These are phyloP conservation scores for Monarcha castaneiventris DNA, from an alignment of 2,113 vertebrate species.

Conservation along the genomic window DNA sequence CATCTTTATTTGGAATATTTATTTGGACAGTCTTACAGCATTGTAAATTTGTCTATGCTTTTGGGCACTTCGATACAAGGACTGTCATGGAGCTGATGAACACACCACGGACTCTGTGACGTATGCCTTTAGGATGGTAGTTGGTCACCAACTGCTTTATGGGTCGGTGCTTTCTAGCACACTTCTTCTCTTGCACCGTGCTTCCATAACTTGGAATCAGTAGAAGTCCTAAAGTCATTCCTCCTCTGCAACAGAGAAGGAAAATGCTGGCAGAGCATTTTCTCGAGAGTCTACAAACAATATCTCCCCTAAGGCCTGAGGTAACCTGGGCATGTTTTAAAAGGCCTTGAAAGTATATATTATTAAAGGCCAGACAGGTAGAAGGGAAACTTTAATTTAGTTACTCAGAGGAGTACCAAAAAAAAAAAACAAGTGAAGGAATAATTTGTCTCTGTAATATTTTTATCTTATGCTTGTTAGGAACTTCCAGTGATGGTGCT, in stretches of 20 bases:
- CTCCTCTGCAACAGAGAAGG: not conserved
- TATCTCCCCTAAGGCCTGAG: not conserved
- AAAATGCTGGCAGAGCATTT: not conserved
- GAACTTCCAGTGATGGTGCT: not conserved
- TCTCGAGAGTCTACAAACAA: not conserved
- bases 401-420: not conserved
- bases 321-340: not conserved
- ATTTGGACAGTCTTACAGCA: not conserved
- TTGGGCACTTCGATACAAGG: not conserved
- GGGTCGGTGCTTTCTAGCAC: not conserved
- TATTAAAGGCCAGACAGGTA: not conserved
- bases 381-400: not conserved
- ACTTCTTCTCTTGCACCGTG: not conserved
- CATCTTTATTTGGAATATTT: not conserved
- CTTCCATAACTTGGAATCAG: not conserved
- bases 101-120: not conserved
- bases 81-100: not conserved
- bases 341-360: not conserved
- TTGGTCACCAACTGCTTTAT: not conserved
- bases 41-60: not conserved
- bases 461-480: not conserved
- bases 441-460: not conserved
- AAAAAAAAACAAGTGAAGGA: not conserved
- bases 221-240: not conserved
- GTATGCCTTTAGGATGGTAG: not conserved